These are phyloP conservation scores for Brachionus manjavacas DNA, from an alignment of 1,140 invertebrate species.

Conservation along the genomic window DNA sequence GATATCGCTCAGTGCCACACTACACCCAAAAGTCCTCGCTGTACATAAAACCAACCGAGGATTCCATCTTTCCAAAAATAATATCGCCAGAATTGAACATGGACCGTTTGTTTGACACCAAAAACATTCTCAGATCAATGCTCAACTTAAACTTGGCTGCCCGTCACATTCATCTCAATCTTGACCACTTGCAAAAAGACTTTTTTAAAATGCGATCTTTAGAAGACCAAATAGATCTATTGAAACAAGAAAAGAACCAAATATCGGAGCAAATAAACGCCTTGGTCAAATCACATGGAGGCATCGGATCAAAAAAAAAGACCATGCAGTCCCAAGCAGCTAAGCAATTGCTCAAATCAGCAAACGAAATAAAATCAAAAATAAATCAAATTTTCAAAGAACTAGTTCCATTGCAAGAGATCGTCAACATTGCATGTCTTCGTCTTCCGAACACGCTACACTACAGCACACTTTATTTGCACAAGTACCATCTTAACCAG, in stretches of 20 bases:
- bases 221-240: neutral
- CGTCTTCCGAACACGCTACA: conserved; percentile 1
- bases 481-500: neutral
- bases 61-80: neutral
- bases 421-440: conserved; percentile 17
- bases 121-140: neutral
- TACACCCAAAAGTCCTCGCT: conserved; percentile 29
- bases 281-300: conserved; percentile 19
- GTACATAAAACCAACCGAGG: conserved; percentile 6
- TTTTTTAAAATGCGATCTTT: conserved; percentile 18
- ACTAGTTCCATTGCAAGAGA: conserved; percentile 6
- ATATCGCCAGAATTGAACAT: conserved; percentile 11
- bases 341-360: conserved; percentile 21
- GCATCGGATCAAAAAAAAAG: neutral
- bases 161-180: conserved; percentile 12
- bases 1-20: conserved; percentile 4
- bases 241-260: neutral
- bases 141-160: conserved; percentile 6
- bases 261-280: conserved; percentile 21
- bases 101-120: conserved; percentile 21
- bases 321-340: neutral
- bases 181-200: conserved; percentile 20
- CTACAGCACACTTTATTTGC: neutral
- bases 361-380: conserved; percentile 1
- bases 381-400: conserved; percentile 7